Evolutionary conservation across 2,888 invertebrate species (phyloP).

Genomic region (Tenthredo notha): DNA sequence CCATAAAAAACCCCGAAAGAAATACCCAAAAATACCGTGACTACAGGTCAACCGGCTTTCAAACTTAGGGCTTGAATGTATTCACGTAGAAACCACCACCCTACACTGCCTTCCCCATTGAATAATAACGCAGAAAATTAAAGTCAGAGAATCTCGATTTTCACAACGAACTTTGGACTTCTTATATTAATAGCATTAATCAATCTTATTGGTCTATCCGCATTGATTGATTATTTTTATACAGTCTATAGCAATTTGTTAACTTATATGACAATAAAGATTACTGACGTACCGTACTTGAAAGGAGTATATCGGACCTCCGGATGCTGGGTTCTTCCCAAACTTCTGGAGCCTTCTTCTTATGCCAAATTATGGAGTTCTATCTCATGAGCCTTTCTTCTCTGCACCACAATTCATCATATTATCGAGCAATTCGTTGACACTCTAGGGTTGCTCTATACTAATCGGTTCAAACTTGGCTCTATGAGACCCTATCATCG

Average conservation of each 20-base stretch:
- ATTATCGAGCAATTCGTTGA: too few relatives aligned
- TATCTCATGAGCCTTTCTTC: too few relatives aligned
- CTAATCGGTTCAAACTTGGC: too few relatives aligned
- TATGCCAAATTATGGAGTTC: too few relatives aligned
- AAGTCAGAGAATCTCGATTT: not conserved
- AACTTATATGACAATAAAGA: constrained; percentile 19
- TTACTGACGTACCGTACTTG: not conserved
- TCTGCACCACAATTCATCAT: too few relatives aligned
- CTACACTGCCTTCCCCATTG: not conserved
- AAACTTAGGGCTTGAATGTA: not conserved
- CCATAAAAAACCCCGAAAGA: constrained; percentile 11
- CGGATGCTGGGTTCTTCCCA: too few relatives aligned
- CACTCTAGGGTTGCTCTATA: too few relatives aligned
- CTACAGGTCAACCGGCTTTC: constrained; percentile 24
- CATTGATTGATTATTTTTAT: not conserved
- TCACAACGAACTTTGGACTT: not conserved
- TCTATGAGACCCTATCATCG: too few relatives aligned
- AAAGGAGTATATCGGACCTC: too few relatives aligned
- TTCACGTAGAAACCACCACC: not conserved
- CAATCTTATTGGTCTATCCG: not conserved
- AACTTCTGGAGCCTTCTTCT: too few relatives aligned
- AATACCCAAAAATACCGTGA: not conserved
- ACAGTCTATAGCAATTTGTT: constrained; percentile 9
- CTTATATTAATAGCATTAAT: not conserved
- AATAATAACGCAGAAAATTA: constrained; percentile 4